Evolutionary conservation across 2,797 vertebrate species (phyloP), one percentile per base, ranked within the genome.

Genomic region (Sebastes kiyomatsui): DNA sequence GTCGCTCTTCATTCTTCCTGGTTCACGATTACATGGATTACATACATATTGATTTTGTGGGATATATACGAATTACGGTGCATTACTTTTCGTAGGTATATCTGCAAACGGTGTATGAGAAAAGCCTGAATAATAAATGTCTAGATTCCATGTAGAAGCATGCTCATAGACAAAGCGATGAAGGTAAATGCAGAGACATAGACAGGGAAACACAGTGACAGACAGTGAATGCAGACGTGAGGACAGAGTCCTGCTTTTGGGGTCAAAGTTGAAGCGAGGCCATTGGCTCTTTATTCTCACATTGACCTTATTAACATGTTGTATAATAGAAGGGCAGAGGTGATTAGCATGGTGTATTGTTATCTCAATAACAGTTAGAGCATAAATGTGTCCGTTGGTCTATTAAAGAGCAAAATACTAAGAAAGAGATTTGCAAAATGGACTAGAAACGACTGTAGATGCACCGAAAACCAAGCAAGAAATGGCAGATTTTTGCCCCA

Each of bases 281-380:
- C 30, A 71, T 13, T 42, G 54, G 16, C 35, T 75, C 10, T 52
- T 87, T 25, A 62, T 68, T 68, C 60, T 55, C 59, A 79, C 46
- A 33, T 8, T 65, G 69, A 80, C 74, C 75, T 77, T 10, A 49
- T 73, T n/a, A 60, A 32, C 33, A 2, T 3, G 23, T 61, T 75
- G 42, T 18, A 35, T 6, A 80, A 86, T 23, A 13, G 7, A 62
- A 59, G 68, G 27, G 66, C 30, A 81, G 18, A 75, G 69, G 33
- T 58, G 56, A 71, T 11, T n/a, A 56, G 54, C 32, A 59, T 46
- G 38, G n/a, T 64, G 28, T 7, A 35, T 65, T 64, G 72, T 72
- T 62, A 61, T 66, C 18, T 25, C 22, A 68, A 75, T 60, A 33
- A 72, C 67, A 55, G 30, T 22, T 1, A 18, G 30, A 72, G 61